A percentile compares a stretch with the other conserved stretches of the same genome.
phyloP scores from a whole-genome alignment of 2,113 vertebrate species.

The Saguinus imperator region DNA sequence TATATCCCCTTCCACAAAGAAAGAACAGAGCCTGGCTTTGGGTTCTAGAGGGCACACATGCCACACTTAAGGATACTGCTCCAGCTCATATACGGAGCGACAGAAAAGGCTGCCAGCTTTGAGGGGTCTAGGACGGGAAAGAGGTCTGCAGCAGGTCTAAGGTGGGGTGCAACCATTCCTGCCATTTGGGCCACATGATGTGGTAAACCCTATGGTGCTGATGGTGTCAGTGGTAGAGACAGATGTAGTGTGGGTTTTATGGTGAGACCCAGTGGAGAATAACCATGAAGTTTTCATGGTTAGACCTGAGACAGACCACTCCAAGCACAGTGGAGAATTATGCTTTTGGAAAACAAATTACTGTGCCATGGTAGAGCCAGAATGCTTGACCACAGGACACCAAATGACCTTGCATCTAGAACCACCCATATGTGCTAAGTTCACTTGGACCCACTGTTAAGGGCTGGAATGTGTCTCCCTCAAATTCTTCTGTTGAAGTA shows the following conservation, averaged over 20 bases:
- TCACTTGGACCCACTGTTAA: background rate
- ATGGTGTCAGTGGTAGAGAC: background rate
- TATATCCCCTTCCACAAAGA: background rate
- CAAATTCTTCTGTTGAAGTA: background rate
- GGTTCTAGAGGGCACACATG: background rate
- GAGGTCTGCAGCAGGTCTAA: background rate
- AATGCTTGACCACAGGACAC: background rate
- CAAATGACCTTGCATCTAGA: background rate
- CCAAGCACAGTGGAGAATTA: background rate
- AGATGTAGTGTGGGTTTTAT: background rate
- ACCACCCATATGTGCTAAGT: background rate
- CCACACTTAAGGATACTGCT: background rate
- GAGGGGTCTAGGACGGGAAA: background rate
- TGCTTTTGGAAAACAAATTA: background rate
- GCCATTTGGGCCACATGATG: background rate
- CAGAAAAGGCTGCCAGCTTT: background rate
- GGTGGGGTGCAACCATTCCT: background rate
- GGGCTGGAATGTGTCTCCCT: background rate
- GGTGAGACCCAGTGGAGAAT: background rate
- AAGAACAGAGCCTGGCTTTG: background rate
- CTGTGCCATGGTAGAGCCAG: background rate
- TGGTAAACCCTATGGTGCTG: background rate
- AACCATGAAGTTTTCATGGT: too few relatives aligned
- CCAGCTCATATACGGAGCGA: background rate
- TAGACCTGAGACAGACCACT: background rate